These are phyloP conservation scores for Drosophila auraria DNA, from an alignment of 1,140 invertebrate species.

Conservation along the genomic window DNA sequence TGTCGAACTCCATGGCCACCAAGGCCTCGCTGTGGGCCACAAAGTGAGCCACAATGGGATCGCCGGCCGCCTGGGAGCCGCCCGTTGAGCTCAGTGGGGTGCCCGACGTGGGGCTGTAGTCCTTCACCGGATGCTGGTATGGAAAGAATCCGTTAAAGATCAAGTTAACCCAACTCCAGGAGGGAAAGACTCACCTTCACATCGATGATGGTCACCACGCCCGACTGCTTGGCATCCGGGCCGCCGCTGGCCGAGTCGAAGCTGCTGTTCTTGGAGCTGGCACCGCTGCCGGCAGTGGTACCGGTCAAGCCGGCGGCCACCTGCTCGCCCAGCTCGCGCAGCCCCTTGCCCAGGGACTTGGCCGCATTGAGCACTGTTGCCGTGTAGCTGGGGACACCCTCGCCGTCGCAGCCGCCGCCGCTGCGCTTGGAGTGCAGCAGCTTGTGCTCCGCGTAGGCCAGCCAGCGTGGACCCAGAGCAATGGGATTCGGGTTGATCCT, in stretches of 20 bases:
- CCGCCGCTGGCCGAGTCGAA: constrained; percentile 77
- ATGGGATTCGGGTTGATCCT: constrained; percentile 95
- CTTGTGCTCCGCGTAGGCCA: constrained; percentile 94
- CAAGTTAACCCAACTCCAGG: too few relatives aligned
- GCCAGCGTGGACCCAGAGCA: constrained; percentile 93
- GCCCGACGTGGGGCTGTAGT: constrained; percentile 81
- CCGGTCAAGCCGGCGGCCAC: constrained; percentile 94
- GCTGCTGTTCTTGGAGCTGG: constrained; percentile 84
- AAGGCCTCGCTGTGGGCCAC: constrained; percentile 96
- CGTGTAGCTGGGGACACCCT: constrained; percentile 95
- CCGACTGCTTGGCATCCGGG: constrained; percentile 90
- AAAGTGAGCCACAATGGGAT: constrained; percentile 96
- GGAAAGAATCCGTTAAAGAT: neutral
- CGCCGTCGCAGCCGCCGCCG: constrained; percentile 92
- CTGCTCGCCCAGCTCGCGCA: constrained; percentile 96
- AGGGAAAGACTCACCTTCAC: constrained; percentile 87
- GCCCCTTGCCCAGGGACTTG: constrained; percentile 94
- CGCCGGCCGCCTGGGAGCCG: constrained; percentile 85
- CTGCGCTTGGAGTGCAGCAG: constrained; percentile 92
- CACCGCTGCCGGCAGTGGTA: constrained; percentile 79
- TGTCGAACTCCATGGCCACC: constrained; percentile 96
- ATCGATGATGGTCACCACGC: constrained; percentile 95
- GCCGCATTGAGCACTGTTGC: constrained; percentile 97
- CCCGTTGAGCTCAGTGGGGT: constrained; percentile 53
- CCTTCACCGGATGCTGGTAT: constrained; percentile 76